A percentile compares a stretch with the other conserved stretches of the same genome.
Evolutionary conservation across 2,113 vertebrate species (phyloP).

Genomic region (Sprattus sprattus): DNA sequence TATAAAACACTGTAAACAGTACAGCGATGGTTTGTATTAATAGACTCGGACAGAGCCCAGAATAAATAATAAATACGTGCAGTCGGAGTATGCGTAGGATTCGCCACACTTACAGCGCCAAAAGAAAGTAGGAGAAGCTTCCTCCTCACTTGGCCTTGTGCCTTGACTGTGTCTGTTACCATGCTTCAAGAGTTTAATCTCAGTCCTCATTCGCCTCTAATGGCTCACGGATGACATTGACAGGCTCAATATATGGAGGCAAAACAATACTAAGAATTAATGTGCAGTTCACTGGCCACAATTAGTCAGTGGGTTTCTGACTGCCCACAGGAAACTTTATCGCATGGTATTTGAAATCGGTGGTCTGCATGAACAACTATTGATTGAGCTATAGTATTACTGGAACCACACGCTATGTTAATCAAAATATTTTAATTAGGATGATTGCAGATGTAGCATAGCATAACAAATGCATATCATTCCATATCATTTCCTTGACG

Average conservation of each 20-base stretch:
- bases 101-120: background rate
- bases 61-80: background rate
- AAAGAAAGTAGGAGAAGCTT: background rate
- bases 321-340: background rate
- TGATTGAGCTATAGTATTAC: constrained; percentile 2
- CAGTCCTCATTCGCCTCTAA: background rate
- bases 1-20: background rate
- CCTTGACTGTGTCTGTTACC: background rate
- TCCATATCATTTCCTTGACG: background rate
- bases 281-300: background rate
- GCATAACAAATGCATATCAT: background rate
- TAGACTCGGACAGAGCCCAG: background rate
- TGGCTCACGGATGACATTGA: constrained; percentile 11
- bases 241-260: constrained; percentile 15
- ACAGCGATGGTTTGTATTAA: background rate
- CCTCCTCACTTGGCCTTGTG: constrained; percentile 3
- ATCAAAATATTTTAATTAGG: background rate
- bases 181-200: background rate
- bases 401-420: background rate
- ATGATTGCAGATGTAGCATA: background rate
- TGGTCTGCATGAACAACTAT: background rate
- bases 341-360: background rate
- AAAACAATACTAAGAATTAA: constrained; percentile 9
- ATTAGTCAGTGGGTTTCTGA: background rate
- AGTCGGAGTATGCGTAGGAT: background rate